Base-by-base conservation (phyloP, 2,797 vertebrate species). In the Adrianichthys oophorus region DNA sequence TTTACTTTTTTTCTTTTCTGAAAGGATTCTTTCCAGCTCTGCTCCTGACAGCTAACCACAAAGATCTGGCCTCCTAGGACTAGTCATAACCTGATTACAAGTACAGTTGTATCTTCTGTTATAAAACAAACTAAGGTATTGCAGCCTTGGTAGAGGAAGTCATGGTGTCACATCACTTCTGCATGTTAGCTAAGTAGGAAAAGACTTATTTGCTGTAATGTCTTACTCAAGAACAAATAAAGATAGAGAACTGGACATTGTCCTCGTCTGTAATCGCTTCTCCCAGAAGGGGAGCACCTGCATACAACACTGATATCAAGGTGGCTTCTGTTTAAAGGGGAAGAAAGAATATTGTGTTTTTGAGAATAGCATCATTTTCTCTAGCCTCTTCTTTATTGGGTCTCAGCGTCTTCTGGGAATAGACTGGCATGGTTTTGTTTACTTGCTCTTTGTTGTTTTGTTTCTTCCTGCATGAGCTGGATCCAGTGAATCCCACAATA, bases 321-420 rank as follows among this genome's bases (percentile, higher is more conserved):
- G 1, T 23, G 57, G 45, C 69, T 62, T 41, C 50, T 21, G 50
- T 57, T 68, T 62, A 74, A 82, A 81, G 74, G 64, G 77, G 68
- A 73, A 68, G 59, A 59, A 49, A 49, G 70, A 72, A 82, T 79
- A 71, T 81, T 75, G 69, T 65, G 72, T 76, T 83, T 70, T 72
- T 49, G 52, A 77, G 66, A 76, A 56, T 48, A 41, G 68, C 62
- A 40, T 75, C 47, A 40, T 46, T 82, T 72, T 59, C 68, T 59
- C 58, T 70, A 67, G 72, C 70, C 73, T 57, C 63, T 44, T 56
- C 49, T 26, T 85, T 69, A 54, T 56, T 71, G 59, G 65, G 15
- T 57, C 71, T 52, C 50, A 10, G 57, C 50, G 15, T 83, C 74
- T 68, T 77, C 49, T 56, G 83, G 78, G 75, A 83, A 62, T 24